phyloP scores from a whole-genome alignment of 2,113 vertebrate genomes.

The Apeltes quadracus region DNA sequence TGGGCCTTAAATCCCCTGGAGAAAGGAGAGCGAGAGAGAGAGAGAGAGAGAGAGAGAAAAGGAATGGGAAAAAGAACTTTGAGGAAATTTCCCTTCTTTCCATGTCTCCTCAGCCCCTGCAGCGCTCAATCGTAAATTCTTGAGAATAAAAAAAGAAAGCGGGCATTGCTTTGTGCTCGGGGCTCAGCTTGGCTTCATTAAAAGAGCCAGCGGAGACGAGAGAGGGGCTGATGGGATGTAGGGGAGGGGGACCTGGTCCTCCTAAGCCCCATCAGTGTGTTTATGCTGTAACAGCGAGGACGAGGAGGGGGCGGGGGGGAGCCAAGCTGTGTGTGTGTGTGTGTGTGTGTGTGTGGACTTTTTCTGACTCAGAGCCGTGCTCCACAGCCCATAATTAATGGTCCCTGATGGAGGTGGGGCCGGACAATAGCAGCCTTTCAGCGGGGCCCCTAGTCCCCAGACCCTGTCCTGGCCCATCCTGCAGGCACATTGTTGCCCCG shows the following conservation, averaged over 20 bases:
- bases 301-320: conserved; percentile 7
- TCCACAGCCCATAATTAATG: conserved; percentile 96
- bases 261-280: conserved; percentile 47
- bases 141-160: conserved; percentile 17
- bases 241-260: conserved; percentile 27
- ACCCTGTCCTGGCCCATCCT: conserved; percentile 80
- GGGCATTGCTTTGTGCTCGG: conserved; percentile 46
- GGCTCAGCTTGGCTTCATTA: conserved; percentile 63
- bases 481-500: conserved; percentile 90
- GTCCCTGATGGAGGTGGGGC: conserved; percentile 87
- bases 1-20: conserved; percentile 7
- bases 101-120: conserved; percentile 23
- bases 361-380: conserved; percentile 78
- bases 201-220: conserved; percentile 48
- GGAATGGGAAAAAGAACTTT: conserved; percentile 12
- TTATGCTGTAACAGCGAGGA: conserved; percentile 52
- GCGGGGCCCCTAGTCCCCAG: conserved; percentile 67
- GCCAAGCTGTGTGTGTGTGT: conserved; percentile 19
- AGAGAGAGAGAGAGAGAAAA: conserved; percentile 11
- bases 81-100: conserved; percentile 20
- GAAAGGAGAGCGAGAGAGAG: conserved; percentile 26
- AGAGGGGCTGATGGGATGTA: conserved; percentile 16
- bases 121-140: conserved; percentile 34
- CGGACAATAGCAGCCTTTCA: conserved; percentile 95
- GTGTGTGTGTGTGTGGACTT: conserved; percentile 30